phyloP scores from a whole-genome alignment of 2,797 vertebrate species.

The Myotis planiceps region DNA sequence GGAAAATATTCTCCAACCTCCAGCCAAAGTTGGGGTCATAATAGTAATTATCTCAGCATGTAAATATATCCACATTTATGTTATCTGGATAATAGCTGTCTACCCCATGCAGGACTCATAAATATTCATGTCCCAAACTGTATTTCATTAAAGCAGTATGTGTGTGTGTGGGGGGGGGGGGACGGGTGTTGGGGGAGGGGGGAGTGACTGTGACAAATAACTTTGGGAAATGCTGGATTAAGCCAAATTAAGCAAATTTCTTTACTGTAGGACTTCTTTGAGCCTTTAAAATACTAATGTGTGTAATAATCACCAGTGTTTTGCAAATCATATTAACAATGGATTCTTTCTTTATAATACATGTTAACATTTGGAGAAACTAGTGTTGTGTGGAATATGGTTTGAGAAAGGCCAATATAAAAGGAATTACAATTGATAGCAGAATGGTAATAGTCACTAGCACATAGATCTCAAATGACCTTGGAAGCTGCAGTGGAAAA shows the following conservation, averaged over 20 bases:
- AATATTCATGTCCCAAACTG: not conserved
- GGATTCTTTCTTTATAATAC: not conserved
- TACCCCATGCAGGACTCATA: not conserved
- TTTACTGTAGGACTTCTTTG: not conserved
- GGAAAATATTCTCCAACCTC: not conserved
- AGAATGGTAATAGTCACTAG: not conserved
- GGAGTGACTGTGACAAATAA: not conserved
- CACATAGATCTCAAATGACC: not conserved
- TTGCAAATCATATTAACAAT: not conserved
- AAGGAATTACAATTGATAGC: not conserved
- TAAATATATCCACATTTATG: not conserved
- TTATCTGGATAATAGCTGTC: not conserved
- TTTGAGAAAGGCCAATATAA: constrained; percentile 4
- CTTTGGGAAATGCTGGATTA: not conserved
- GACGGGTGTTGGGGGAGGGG: not conserved
- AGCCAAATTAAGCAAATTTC: constrained; percentile 9
- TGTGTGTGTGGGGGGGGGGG: no score
- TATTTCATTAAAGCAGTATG: not conserved
- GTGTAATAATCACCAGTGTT: not conserved
- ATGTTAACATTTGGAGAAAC: not conserved
- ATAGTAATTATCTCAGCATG: not conserved
- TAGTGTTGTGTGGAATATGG: not conserved
- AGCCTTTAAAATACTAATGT: not conserved
- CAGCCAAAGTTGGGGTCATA: not conserved
- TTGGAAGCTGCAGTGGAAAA: not conserved